phyloP scores from a whole-genome alignment of 2,888 invertebrate genomes.

The Hedychridium roseum region DNA sequence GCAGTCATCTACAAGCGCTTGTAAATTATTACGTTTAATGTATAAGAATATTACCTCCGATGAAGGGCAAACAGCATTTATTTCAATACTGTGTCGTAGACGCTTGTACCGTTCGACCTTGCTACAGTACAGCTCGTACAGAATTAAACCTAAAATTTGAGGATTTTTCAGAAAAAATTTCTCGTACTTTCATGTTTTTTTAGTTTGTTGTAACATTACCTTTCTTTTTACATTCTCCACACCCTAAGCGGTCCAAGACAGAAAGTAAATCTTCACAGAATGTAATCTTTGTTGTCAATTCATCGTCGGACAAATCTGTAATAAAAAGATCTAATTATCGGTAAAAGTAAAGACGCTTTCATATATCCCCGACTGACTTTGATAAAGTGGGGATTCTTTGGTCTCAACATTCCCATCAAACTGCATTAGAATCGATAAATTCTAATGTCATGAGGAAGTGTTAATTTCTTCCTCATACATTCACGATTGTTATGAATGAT shows the following conservation, averaged over 20 bases:
- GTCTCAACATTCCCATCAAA: no score
- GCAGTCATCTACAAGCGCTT: no score
- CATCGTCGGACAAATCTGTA: slow-evolving; percentile 69
- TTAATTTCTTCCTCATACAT: no score
- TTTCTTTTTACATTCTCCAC: slow-evolving; percentile 64
- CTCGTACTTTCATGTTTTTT: not conserved
- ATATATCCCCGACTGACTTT: no score
- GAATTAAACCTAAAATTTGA: slow-evolving; percentile 46
- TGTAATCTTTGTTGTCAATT: slow-evolving; percentile 68
- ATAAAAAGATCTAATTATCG: slow-evolving; percentile 22
- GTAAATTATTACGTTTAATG: no score
- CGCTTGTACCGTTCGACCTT: slow-evolving; percentile 44
- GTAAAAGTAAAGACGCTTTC: not conserved
- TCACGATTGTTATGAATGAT: no score
- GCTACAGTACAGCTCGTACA: slow-evolving; percentile 56
- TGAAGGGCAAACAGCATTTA: no score
- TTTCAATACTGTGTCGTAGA: slow-evolving; percentile 14
- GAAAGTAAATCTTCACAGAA: slow-evolving; percentile 71
- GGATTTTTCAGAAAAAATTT: not conserved
- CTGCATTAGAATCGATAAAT: no score
- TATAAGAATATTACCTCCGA: no score
- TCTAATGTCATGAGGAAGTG: no score
- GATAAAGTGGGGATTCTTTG: no score
- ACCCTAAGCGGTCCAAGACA: slow-evolving; percentile 68
- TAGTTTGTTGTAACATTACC: slow-evolving; percentile 33